Conservation (phyloP, 2,888 invertebrate genomes). For the Eugnorisma glareosa region DNA sequence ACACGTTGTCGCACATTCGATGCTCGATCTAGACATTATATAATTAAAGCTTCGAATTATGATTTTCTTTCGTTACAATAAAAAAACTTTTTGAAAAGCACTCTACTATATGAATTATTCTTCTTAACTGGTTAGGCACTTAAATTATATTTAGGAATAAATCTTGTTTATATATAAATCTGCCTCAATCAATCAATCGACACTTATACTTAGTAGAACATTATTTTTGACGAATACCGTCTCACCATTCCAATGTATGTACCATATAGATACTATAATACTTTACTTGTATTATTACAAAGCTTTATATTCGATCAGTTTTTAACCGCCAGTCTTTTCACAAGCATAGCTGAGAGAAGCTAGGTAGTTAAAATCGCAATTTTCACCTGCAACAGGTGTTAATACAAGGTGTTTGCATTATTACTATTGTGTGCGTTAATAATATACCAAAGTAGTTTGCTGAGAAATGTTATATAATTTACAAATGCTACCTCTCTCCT, state of each 20-base stretch:
- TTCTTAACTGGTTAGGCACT: not conserved
- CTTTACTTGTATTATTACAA: not conserved
- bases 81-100: not conserved
- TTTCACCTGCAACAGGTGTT: too few relatives aligned
- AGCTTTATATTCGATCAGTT: not conserved
- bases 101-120: not conserved
- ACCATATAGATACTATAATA: not conserved
- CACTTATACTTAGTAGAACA: not conserved
- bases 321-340: not conserved
- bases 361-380: not conserved
- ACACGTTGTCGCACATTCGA: too few relatives aligned
- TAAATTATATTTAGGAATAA: not conserved
- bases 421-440: too few relatives aligned
- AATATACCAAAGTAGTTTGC: too few relatives aligned
- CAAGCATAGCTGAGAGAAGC: not conserved
- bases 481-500: too few relatives aligned
- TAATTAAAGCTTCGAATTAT: not conserved
- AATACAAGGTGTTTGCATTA: too few relatives aligned
- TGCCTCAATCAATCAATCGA: slow-evolving; percentile 2
- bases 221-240: not conserved
- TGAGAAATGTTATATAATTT: too few relatives aligned
- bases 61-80: not conserved
- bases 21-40: too few relatives aligned
- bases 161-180: not conserved
- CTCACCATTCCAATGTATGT: not conserved